Conservation (phyloP, 2,113 vertebrate species). For the Tachycineta bicolor region DNA sequence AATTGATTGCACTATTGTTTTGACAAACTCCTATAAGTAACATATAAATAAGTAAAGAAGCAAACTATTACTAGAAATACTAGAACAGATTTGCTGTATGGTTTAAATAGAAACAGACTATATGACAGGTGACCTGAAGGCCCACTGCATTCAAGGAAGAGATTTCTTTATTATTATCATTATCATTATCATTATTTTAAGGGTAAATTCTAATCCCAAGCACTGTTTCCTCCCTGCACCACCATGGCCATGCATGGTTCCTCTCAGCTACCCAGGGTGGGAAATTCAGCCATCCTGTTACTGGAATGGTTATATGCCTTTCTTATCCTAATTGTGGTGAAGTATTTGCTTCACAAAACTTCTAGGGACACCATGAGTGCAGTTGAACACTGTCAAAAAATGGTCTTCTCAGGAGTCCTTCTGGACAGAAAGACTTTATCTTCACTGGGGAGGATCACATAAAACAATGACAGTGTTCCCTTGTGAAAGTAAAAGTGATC, state of each 20-base stretch:
- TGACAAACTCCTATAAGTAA: neutral
- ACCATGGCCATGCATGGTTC: neutral
- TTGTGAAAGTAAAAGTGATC: neutral
- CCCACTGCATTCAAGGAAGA: neutral
- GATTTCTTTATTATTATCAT: neutral
- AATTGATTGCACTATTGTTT: neutral
- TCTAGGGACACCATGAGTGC: neutral
- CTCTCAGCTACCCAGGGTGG: neutral
- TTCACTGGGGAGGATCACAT: neutral
- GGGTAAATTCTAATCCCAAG: neutral
- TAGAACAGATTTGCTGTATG: neutral
- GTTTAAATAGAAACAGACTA: neutral
- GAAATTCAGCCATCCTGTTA: neutral
- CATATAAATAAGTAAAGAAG: neutral
- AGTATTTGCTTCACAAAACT: neutral
- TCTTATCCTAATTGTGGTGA: neutral
- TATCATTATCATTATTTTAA: neutral
- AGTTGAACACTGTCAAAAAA: neutral
- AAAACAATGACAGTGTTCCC: neutral
- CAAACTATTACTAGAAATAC: neutral
- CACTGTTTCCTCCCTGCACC: neutral
- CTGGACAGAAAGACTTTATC: neutral
- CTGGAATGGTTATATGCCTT: neutral
- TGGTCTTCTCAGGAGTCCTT: neutral
- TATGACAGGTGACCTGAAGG: neutral